Base-by-base conservation (phyloP, 2,113 vertebrate species). In the Xenopus borealis region DNA sequence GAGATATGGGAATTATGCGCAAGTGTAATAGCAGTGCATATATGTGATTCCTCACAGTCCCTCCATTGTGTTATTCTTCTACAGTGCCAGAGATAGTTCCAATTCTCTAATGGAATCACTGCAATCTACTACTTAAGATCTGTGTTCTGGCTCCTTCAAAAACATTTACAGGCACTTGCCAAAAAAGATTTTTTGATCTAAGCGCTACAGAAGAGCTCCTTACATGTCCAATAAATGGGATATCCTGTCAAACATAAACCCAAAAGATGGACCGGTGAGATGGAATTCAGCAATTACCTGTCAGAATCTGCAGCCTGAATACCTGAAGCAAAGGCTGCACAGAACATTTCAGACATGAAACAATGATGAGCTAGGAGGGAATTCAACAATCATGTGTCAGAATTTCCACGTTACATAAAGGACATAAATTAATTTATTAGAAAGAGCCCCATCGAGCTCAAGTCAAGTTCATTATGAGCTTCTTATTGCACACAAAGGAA, bases 371-470 rank as follows among this genome's bases (percentile, higher is more conserved):
- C 27, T 62, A 17, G 40, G 33, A 57, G 18, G 74, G 66, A 77
- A 77, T 77, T 77, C 52, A 44, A n/a, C 66, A 70, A 70, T 57
- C 8, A 53, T 50, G 67, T 77, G 74, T 77, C 30, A 77, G 63
- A 70, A 77, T 57, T 70, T 70, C 67, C 67, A 70, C 46, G 46
- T 75, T 69, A n/a, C 73, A 75, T 40, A 50, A 12, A 45, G 10
- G 58, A 9, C 20, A 12, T 61, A 61, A 10, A 23, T 61, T 27
- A 23, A 23, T 27, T 61, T 61, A 61, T 23, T 20, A 23, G 13
- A 27, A 12, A 61, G 58, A 23, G 7, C 20, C 58, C 9, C 20
- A 61, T 20, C 4, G 19, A 27, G 19, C 13, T 20, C 20, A 23
- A n/a, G 18, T 23, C 1, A 12, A 8, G 11, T 27, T 55, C 53